Evolutionary conservation across 2,797 vertebrate species (phyloP), one percentile per base, ranked within the genome.

Genomic region (Apogon hyalosoma): DNA sequence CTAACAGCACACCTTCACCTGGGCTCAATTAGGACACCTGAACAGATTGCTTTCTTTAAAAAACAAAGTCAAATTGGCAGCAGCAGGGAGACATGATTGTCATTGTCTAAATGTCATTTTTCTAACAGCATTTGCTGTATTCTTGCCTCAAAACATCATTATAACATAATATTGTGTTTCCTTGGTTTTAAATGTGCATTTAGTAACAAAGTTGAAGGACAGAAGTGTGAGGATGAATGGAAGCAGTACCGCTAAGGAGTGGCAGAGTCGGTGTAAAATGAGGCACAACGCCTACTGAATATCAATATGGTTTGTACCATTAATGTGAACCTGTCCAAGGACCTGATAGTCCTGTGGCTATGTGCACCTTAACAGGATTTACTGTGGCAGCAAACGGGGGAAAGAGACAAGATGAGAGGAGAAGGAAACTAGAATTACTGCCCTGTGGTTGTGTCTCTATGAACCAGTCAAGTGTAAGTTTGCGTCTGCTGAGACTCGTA

Each of bases 221-320:
- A 60, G 47, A 9, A 50, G 6, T 13, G 15, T 21, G 51, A 58
- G 45, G 51, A 64, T 50, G 28, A 67, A 77, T 47, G 21, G 65
- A 77, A 28, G 60, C 66, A 69, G 75, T 3, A 0, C 12, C 0
- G 6, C 33, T 36, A 36, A 36, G 33, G 33, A 54, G 41, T 33
- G 65, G 39, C 15, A 46, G 61, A 67, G 36, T 3, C 18, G 54
- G 61, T 69, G 40, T 46, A 72, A 84, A 85, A 79, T 73, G 48
- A 83, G 86, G 71, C 62, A 49, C 21, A 56, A 66, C 79, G 64
- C 71, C 57, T 45, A 52, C 69, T 85, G 87, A 81, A 86, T 62
- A 82, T 63, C 64, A 76, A 83, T 56, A 74, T 9, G 52, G 46
- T 42, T 69, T 55, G 63, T 69, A 48, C 40, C 52, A 63, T 79